phyloP scores from a whole-genome alignment of 2,888 invertebrate genomes.

The Epirrita christyi region DNA sequence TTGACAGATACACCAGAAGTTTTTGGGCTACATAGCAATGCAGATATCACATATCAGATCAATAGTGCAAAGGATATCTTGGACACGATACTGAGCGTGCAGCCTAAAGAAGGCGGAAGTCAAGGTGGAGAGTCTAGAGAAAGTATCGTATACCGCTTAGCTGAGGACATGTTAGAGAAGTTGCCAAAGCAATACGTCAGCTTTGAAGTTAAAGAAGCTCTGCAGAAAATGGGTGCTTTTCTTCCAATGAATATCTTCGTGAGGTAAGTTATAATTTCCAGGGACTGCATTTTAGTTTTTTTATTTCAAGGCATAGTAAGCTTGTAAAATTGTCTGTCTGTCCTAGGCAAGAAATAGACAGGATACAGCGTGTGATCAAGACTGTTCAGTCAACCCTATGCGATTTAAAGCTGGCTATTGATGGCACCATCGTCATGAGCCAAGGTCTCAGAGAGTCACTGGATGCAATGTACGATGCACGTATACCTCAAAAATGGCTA shows the following conservation, averaged over 20 bases:
- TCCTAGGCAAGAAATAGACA: slow-evolving; percentile 89
- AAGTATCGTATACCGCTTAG: slow-evolving; percentile 94
- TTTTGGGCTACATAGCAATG: slow-evolving; percentile 98
- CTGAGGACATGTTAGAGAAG: slow-evolving; percentile 94
- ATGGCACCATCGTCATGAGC: slow-evolving; percentile 99
- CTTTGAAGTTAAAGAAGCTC: slow-evolving; percentile 95
- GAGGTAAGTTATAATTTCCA: slow-evolving; percentile 63
- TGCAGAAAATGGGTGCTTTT: slow-evolving; percentile 95
- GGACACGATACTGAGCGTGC: slow-evolving; percentile 97
- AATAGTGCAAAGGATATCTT: slow-evolving; percentile 97
- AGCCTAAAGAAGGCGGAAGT: slow-evolving; percentile 97
- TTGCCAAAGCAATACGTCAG: slow-evolving; percentile 93
- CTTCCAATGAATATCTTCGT: slow-evolving; percentile 98
- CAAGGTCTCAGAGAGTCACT: slow-evolving; percentile 93
- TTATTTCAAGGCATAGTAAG: no score
- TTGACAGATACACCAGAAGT: slow-evolving; percentile 96
- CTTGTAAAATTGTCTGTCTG: background rate
- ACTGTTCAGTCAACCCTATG: slow-evolving; percentile 91
- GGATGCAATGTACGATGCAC: slow-evolving; percentile 98
- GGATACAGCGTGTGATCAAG: slow-evolving; percentile 94
- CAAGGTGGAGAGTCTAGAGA: slow-evolving; percentile 97
- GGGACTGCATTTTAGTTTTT: no score
- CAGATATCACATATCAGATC: slow-evolving; percentile 98
- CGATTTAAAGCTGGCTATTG: slow-evolving; percentile 97
- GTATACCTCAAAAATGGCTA: slow-evolving; percentile 96